Evolutionary conservation across 2,888 invertebrate genomes (phyloP).

Genomic region (Sarcophaga carnaria): DNA sequence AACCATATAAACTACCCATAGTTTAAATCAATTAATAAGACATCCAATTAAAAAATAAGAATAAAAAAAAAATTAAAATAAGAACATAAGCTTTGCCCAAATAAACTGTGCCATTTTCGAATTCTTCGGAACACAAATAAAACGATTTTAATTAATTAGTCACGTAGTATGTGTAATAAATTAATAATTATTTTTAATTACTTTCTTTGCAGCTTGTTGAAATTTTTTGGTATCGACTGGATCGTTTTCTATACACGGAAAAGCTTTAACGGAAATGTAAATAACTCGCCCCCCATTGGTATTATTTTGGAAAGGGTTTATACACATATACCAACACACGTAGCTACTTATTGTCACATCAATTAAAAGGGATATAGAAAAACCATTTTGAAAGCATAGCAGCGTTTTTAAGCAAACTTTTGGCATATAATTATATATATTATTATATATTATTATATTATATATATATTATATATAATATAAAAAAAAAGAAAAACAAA

Average conservation of each 20-base stretch:
- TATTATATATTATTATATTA: no score
- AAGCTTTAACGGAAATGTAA: slow-evolving; percentile 76
- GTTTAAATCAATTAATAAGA: slow-evolving; percentile 56
- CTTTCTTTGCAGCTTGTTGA: slow-evolving; percentile 74
- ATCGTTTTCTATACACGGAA: slow-evolving; percentile 32
- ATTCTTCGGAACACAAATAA: slow-evolving; percentile 32
- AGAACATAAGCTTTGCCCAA: slow-evolving; percentile 8
- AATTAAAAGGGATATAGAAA: slow-evolving; percentile 7
- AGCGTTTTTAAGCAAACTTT: background rate
- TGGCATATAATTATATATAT: background rate
- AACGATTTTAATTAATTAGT: slow-evolving; percentile 32
- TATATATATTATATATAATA: no score
- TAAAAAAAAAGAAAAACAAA: background rate
- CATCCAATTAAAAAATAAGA: slow-evolving; percentile 47
- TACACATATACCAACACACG: slow-evolving; percentile 32
- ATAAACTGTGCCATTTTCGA: slow-evolving; percentile 1
- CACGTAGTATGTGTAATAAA: slow-evolving; percentile 17
- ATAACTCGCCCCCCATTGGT: slow-evolving; percentile 73
- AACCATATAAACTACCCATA: slow-evolving; percentile 35
- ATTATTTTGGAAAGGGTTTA: slow-evolving; percentile 6
- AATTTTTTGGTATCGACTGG: slow-evolving; percentile 48
- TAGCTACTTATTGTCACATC: background rate
- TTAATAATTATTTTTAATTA: slow-evolving; percentile 32
- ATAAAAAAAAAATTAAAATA: slow-evolving; percentile 5
- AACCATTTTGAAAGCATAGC: background rate